A percentile compares a stretch with the other conserved stretches of the same genome.
These are phyloP conservation scores for Athene noctua DNA, from an alignment of 2,113 vertebrate genomes.

Conservation along the genomic window DNA sequence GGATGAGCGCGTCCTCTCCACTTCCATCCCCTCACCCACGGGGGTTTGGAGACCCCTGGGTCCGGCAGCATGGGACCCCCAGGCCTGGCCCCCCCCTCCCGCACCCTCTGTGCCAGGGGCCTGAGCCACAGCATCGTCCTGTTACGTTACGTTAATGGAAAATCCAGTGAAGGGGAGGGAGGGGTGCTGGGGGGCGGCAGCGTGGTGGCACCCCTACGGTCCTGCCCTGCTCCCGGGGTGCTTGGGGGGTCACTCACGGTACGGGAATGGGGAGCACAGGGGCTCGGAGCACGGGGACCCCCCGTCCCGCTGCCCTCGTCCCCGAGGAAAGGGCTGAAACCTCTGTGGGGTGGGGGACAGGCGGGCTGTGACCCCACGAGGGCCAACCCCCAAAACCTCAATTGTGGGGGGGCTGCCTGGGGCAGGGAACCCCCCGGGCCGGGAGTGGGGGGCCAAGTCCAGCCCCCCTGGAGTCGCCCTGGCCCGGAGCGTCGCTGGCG, in stretches of 20 bases:
- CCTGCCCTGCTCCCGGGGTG: fast-evolving
- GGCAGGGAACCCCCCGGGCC: neutral
- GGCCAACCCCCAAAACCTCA: neutral
- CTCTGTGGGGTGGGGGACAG: neutral
- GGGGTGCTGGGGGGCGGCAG: neutral
- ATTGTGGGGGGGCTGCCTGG: fast-evolving
- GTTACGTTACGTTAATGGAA: too few relatives aligned
- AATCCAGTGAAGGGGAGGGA: too few relatives aligned
- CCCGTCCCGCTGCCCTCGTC: neutral
- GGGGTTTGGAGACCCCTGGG: neutral
- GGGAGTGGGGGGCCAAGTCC: neutral
- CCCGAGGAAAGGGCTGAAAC: neutral
- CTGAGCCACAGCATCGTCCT: neutral
- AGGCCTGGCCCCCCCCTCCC: neutral
- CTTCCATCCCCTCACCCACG: fast-evolving
- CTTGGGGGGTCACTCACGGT: neutral
- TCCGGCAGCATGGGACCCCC: fast-evolving
- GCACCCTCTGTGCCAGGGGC: neutral
- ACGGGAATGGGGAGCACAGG: too few relatives aligned
- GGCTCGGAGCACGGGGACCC: too few relatives aligned
- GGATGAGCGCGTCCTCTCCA: fast-evolving
- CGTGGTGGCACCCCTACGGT: neutral
- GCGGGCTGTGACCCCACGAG: neutral
- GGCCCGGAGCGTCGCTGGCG: neutral
- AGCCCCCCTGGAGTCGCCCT: neutral